Evolutionary conservation across 2,113 vertebrate species (phyloP), one percentile per base, ranked within the genome.

Genomic region (Dryoscopus gambensis): DNA sequence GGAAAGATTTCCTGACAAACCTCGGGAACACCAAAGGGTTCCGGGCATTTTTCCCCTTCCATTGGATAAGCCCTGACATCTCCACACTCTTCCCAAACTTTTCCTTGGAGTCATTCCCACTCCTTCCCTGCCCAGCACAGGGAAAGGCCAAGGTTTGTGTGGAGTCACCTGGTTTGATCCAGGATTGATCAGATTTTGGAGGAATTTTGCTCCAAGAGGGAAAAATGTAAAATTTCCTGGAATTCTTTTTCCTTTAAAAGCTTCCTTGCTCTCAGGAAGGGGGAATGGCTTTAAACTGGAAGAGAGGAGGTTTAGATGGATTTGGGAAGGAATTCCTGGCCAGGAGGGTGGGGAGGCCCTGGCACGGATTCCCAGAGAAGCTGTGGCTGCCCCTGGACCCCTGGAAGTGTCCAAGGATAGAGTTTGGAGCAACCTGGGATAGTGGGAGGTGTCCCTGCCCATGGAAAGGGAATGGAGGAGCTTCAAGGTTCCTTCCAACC

Each of bases 1-100:
- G 76, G 37, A 94, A 91, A 90, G 80, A 75, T 94, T 87, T 94
- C 87, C 79, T 77, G 87, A 82, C 79, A 86, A 89, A 82, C 64
- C 65, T 68, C 13, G 20, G 84, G 80, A 64, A 23, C 47, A 40
- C 2, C 6, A 24, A 73, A 49, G 10, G 30, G 31, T 25, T 84
- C 1, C 1, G 19, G 14, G 70, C 59, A 62, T 82, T 84, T 70
- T 74, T 82, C 56, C 27, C 77, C 35, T 71, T 39, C 84, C 19
- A 0, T 0, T 2, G 2, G 37, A 86, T 28, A 35, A 79, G 13
- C 39, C 16, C 5, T 33, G 90, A 31, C 62, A 23, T 4, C 65
- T 55, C 68, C 84, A 11, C 0, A 0, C 47, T 49, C 39, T 70
- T 42, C 22, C 42, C 55, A 24, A 84, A 27, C 13, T 24, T 53